These are phyloP conservation scores for Campylomormyrus numenius DNA, from an alignment of 2,113 vertebrate species.

Conservation along the genomic window DNA sequence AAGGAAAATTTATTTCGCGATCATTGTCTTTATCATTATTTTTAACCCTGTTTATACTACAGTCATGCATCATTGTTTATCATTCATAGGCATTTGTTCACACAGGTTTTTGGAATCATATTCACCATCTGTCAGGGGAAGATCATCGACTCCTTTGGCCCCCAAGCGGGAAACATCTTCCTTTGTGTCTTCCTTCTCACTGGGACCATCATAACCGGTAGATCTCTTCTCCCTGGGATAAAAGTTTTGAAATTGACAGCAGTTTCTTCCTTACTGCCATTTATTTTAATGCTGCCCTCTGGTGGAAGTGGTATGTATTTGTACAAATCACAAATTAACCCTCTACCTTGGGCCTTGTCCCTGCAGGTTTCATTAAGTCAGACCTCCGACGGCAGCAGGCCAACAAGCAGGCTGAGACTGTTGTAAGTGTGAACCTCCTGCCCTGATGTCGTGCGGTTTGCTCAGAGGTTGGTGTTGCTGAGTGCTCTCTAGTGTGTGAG, in stretches of 20 bases:
- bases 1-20: too few species aligned
- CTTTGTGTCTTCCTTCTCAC: slow-evolving; percentile 74
- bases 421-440: slow-evolving; percentile 63
- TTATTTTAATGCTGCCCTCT: not conserved
- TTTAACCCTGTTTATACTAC: not conserved
- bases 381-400: slow-evolving; percentile 81
- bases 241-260: not conserved
- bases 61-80: not conserved
- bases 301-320: not conserved
- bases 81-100: slow-evolving; percentile 18
- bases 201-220: slow-evolving; percentile 79
- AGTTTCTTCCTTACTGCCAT: not conserved
- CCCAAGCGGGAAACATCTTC: slow-evolving; percentile 75
- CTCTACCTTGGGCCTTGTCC: not conserved
- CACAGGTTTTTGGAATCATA: slow-evolving; percentile 86
- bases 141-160: slow-evolving; percentile 73
- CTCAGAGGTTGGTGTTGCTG: not conserved
- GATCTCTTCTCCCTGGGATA: not conserved
- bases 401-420: slow-evolving; percentile 55
- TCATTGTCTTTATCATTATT: too few species aligned
- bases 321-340: not conserved
- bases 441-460: not conserved
- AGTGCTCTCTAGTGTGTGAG: not conserved
- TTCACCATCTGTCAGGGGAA: slow-evolving; percentile 84
- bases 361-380: slow-evolving; percentile 74